Evolutionary conservation across 2,888 invertebrate genomes (phyloP), one percentile per base, ranked within the genome.

Genomic region (Acleris cristana): DNA sequence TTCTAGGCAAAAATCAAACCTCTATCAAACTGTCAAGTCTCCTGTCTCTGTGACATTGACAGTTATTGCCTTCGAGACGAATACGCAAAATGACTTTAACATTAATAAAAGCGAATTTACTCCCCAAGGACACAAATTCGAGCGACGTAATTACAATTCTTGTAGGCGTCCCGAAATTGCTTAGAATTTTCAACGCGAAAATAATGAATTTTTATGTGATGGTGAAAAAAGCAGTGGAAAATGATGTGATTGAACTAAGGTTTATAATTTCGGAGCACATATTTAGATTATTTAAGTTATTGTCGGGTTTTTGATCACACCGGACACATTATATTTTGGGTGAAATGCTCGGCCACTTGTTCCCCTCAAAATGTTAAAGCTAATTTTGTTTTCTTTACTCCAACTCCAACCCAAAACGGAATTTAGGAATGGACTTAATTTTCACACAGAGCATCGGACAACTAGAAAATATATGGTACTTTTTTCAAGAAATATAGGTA

Each of bases 51-150:
- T 19, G 62, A 59, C 18, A 59, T 65, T 65, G 59, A 54, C 59
- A 59, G 65, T 65, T 59, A 59, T 65, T 65, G 54, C 54, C 40
- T 59, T 54, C 48, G 23, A 59, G 59, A 55, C 21, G 55, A 59
- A 65, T 49, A 48, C 21, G 58, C 52, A 18, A 52, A 59, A 48
- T 30, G 26, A 48, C 26, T 34, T 55, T 48, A 55, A 62, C 21
- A 30, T 19, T 10, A n/a, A 48, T 48, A 18, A 6, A 48, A 54
- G 19, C 54, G 18, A 30, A 49, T 63, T 56, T 49, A 48, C 21
- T 62, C 49, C 14, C 23, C 34, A 23, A 40, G 34, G 54, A 49
- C 21, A 40, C 45, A 14, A 65, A 48, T 55, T 49, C 26, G 21
- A 6, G 26, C 58, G 54, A 48, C 40, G 8, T 48, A 59, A 53